Evolutionary conservation across 2,888 invertebrate genomes (phyloP).

Genomic region (Imbricaverruca yamaguchii): DNA sequence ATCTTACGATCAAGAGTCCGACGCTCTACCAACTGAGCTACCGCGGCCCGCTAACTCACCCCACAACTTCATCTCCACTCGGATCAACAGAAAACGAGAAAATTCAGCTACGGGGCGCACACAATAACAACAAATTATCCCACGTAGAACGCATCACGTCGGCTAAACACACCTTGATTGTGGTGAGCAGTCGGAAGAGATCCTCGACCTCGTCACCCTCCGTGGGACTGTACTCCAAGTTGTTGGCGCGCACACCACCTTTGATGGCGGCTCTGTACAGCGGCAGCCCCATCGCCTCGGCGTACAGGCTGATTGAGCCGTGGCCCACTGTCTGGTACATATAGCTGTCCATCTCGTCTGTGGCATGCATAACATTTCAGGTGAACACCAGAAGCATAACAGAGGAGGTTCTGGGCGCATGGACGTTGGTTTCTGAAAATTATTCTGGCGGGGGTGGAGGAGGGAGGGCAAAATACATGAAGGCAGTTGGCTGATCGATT

Average conservation of each 20-base stretch:
- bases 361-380: not conserved
- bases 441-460: not conserved
- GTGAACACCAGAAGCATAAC: not conserved
- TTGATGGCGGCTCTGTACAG: conserved; percentile 74
- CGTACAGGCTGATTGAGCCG: conserved; percentile 83
- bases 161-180: conserved; percentile 55
- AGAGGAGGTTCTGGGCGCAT: not conserved
- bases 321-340: conserved; percentile 99
- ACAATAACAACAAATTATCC: no score
- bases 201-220: conserved; percentile 93
- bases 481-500: no score
- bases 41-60: no score
- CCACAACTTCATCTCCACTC: no score
- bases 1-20: no score
- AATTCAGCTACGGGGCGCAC: no score
- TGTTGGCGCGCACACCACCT: conserved; percentile 72
- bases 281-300: conserved; percentile 88
- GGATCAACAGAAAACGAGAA: no score
- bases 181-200: conserved; percentile 69
- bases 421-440: not conserved
- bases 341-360: conserved; percentile 88
- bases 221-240: conserved; percentile 68
- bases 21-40: no score
- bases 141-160: no score
- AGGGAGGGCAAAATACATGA: no score